Evolutionary conservation across 2,888 invertebrate species (phyloP), one percentile per base, ranked within the genome.

Genomic region (Steinernema scapterisci): DNA sequence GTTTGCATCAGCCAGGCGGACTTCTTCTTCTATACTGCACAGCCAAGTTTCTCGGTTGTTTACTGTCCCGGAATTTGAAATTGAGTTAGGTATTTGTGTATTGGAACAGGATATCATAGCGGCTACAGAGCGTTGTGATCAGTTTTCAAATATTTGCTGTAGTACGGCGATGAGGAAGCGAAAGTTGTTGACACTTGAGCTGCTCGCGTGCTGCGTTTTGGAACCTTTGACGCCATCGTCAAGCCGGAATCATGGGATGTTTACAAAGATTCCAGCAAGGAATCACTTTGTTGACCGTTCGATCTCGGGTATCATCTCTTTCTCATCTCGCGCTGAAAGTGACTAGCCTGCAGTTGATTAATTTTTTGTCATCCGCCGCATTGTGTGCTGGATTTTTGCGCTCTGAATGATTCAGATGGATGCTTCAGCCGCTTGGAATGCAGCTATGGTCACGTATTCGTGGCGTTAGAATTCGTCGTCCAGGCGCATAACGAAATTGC

Each of bases 171-270:
- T 31, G 9, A 63, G 63, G 63, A 63, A 63, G 63, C 2, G 13
- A 48, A 38, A 9, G 63, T 31, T 63, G 63, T 63, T 63, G 63
- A 63, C 63, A 63, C 63, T 63, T 31, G 63, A 25, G 27, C 38
- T 16, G n/a, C 38, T 25, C 31, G 63, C 63, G 63, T 31, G 63
- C 31, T 13, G 21, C 11, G 31, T 27, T 63, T 38, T 63, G 63
- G 63, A 63, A 31, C 31, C 63, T 63, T 63, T 63, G 25, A 31
- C 63, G 63, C 63, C 19, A 63, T 5, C 27, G 63, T 27, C 63
- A 31, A 11, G 21, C 27, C 6, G 38, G 31, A 21, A 27, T 63
- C 27, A 31, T 63, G 27, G 27, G 63, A 31, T 63, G 63, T 63
- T 63, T 63, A 31, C 63, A 31, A 31, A 63, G 63, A 63, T 63